Base-by-base conservation (phyloP, 2,113 vertebrate genomes). In the Ophthalmolycus amberensis region DNA sequence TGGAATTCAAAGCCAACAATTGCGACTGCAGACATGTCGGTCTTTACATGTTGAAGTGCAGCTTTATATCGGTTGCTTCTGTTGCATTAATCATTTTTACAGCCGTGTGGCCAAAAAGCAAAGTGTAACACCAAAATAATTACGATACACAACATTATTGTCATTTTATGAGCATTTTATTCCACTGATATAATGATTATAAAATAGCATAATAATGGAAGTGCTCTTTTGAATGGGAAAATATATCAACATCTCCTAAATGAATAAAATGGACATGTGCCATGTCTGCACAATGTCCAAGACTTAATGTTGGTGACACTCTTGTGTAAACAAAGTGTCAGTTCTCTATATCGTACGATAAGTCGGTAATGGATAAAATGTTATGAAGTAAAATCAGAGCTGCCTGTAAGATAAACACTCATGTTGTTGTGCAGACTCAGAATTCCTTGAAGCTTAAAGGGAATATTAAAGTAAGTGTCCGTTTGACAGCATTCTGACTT, bases 401-500 rank as follows among this genome's bases (percentile, higher is more conserved):
- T 27, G 7, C 27, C n/a, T 54, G 20, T n/a, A 52, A 52, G 50
- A n/a, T 22, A 63, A 63, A 16, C 62, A 40, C 11, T 37, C 12
- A 40, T 25, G 12, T n/a, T n/a, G 60, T 32, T 38, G 10, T 42
- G 6, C n/a, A 15, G n/a, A 9, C 37, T 63, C 9, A 63, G 59
- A 62, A 58, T 15, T 10, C 32, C 11, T 56, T 3, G 0, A 34
- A 15, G 18, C 37, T 2, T 15, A 38, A 67, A 59, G 44, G 38
- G 22, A 40, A 48, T 67, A 37, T 37, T 44, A 29, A 68, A 20
- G 29, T 9, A 44, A 65, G 48, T 6, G 42, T 64, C 50, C 11
- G 15, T 71, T 22, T 66, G 56, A 66, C 16, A 32, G 34, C 27
- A 10, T 69, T 58, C 38, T 85, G 83, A 89, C 80, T 85, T 87